Conservation (phyloP, 2,888 invertebrate genomes). For the Aphidius colemani region DNA sequence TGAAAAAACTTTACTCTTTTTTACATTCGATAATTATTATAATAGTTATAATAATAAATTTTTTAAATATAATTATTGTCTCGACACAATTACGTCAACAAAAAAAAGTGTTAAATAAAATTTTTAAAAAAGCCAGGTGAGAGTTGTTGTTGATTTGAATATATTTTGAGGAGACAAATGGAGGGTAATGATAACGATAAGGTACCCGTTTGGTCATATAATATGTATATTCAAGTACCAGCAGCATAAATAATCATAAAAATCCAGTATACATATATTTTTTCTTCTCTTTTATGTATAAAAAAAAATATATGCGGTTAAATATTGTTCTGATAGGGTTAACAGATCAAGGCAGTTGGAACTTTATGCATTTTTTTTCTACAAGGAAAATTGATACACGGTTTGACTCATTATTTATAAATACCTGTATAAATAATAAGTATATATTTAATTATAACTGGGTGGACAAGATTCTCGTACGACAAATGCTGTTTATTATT, state of each 20-base stretch:
- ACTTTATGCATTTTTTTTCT: neutral
- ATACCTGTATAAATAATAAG: neutral
- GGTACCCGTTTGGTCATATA: slow-evolving; percentile 10
- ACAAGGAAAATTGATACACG: neutral
- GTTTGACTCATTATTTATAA: slow-evolving; percentile 4
- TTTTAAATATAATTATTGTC: too few relatives aligned
- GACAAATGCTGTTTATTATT: neutral
- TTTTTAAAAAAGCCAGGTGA: too few relatives aligned
- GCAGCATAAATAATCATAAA: slow-evolving; percentile 25
- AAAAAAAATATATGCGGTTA: slow-evolving; percentile 42
- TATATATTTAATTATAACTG: slow-evolving; percentile 1
- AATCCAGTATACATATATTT: too few relatives aligned
- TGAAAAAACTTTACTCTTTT: too few relatives aligned
- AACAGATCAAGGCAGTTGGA: slow-evolving; percentile 49
- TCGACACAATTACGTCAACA: neutral
- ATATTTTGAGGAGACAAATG: too few relatives aligned
- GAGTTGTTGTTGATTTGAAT: neutral
- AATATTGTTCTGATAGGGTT: slow-evolving; percentile 38
- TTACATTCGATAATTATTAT: too few relatives aligned
- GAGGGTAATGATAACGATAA: slow-evolving; percentile 18
- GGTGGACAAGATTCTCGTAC: slow-evolving; percentile 6
- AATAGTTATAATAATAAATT: too few relatives aligned
- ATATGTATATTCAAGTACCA: slow-evolving; percentile 8
- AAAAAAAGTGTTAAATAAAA: neutral
- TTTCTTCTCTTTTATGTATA: too few relatives aligned